These are phyloP conservation scores for Phaenicophaeus curvirostris DNA, from an alignment of 2,797 vertebrate genomes.

Conservation along the genomic window DNA sequence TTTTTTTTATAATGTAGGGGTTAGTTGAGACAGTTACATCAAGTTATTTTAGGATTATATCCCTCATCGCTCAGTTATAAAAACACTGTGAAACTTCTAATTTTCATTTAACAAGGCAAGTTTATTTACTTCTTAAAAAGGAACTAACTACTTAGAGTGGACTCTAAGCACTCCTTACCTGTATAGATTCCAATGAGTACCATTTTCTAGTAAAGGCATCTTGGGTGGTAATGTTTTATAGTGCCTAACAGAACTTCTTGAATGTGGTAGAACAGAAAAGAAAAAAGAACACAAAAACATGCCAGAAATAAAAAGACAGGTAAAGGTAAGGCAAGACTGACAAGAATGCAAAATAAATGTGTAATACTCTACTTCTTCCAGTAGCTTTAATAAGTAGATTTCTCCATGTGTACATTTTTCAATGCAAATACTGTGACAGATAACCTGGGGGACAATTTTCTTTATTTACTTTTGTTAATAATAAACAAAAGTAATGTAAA, in stretches of 20 bases:
- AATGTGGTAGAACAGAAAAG: slow-evolving; percentile 61
- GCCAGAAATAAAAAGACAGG: slow-evolving; percentile 69
- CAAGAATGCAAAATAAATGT: not conserved
- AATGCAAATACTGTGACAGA: not conserved
- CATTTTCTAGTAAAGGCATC: slow-evolving; percentile 93
- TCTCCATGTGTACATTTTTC: not conserved
- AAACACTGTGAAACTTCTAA: not conserved
- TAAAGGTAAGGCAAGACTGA: slow-evolving; percentile 50
- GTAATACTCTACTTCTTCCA: not conserved
- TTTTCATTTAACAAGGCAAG: not conserved
- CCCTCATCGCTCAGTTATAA: not conserved
- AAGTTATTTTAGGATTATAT: not conserved
- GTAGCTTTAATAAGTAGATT: not conserved
- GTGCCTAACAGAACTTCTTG: slow-evolving; percentile 88
- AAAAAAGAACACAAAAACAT: slow-evolving; percentile 47
- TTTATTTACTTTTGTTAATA: not conserved
- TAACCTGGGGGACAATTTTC: not conserved
- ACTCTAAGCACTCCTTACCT: slow-evolving; percentile 83
- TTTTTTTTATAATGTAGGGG: not conserved
- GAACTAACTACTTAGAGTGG: not conserved
- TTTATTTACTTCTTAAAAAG: not conserved
- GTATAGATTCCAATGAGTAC: slow-evolving; percentile 91
- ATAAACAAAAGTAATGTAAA: not conserved
- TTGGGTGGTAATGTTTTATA: slow-evolving; percentile 91
- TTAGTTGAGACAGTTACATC: not conserved